Evolutionary conservation across 2,797 vertebrate species (phyloP).

Genomic region (Brachyalestes nurse): DNA sequence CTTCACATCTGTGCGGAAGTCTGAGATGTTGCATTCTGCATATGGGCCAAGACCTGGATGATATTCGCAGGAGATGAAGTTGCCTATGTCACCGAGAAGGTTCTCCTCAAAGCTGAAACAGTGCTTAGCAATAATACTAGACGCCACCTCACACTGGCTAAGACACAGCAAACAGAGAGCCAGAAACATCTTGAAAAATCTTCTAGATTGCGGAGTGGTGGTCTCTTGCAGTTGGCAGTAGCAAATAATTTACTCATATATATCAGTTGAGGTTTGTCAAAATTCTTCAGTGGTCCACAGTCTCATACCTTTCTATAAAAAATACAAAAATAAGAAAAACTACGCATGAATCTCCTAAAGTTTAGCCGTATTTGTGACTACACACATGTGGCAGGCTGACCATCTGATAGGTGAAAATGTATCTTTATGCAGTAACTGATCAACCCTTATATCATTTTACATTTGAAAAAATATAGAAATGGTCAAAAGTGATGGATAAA

Average conservation of each 20-base stretch:
- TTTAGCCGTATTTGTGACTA: no score
- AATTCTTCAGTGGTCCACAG: not conserved
- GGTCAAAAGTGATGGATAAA: no score
- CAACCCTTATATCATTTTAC: no score
- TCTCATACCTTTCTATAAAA: not conserved
- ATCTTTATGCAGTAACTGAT: no score
- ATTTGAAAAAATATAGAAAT: no score
- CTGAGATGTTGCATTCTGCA: constrained; percentile 39
- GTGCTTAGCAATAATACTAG: constrained; percentile 7
- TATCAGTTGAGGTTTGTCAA: not conserved
- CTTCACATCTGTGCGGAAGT: constrained; percentile 9
- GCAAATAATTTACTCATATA: not conserved
- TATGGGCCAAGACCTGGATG: constrained; percentile 14
- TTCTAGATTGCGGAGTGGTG: not conserved
- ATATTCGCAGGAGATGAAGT: not conserved
- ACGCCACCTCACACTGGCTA: not conserved
- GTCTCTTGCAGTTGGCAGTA: not conserved
- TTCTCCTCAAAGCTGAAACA: constrained; percentile 42
- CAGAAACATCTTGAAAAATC: not conserved
- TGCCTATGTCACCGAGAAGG: constrained; percentile 2
- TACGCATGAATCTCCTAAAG: no score
- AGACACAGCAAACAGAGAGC: not conserved
- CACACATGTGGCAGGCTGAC: no score
- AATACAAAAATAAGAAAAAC: not conserved
- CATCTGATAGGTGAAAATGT: no score